These are phyloP conservation scores for Leptinotarsa texana DNA, from an alignment of 1,140 invertebrate species.

Conservation along the genomic window DNA sequence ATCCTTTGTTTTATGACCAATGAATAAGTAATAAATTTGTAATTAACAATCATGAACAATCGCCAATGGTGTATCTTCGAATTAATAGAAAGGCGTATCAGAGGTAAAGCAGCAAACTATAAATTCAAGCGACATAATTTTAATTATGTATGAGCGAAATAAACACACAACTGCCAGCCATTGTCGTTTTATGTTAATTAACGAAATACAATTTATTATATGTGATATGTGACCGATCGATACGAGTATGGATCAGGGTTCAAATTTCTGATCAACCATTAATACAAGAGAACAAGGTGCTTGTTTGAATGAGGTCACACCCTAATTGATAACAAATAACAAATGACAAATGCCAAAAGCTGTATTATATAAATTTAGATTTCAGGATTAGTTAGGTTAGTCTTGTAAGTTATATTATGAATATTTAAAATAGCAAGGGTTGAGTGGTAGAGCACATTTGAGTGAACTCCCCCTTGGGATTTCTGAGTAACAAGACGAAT, in stretches of 20 bases:
- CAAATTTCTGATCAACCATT: slow-evolving; percentile 22
- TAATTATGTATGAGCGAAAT: slow-evolving; percentile 26
- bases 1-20: too few relatives aligned
- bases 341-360: too few relatives aligned
- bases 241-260: slow-evolving; percentile 22
- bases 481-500: too few relatives aligned
- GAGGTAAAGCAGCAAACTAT: background rate
- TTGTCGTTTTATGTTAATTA: slow-evolving; percentile 31
- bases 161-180: slow-evolving; percentile 23
- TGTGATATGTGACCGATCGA: slow-evolving; percentile 14
- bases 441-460: too few relatives aligned
- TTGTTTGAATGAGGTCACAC: too few relatives aligned
- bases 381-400: too few relatives aligned
- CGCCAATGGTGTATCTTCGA: background rate
- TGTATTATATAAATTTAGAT: too few relatives aligned
- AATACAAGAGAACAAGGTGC: slow-evolving; percentile 18
- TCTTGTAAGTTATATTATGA: too few relatives aligned
- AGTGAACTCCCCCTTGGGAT: too few relatives aligned
- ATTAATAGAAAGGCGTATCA: background rate
- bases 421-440: too few relatives aligned
- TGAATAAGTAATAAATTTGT: background rate
- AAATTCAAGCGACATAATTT: slow-evolving; percentile 21
- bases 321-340: too few relatives aligned
- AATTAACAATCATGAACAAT: background rate
- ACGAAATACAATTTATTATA: slow-evolving; percentile 26